Evolutionary conservation across 2,797 vertebrate genomes (phyloP), one percentile per base, ranked within the genome.

Genomic region (Eurystomus glaucurus): DNA sequence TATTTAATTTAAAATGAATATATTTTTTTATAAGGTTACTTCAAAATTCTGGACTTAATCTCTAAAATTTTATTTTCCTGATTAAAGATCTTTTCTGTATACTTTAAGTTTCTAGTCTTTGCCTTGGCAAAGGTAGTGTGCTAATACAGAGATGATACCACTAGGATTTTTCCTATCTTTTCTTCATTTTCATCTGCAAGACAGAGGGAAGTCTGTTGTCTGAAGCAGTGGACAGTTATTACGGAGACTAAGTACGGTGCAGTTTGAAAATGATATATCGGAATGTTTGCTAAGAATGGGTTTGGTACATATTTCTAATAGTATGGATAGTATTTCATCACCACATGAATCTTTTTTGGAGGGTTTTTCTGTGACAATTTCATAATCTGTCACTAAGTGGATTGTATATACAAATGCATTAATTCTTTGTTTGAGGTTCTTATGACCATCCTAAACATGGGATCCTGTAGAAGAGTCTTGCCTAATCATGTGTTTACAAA

Each of bases 401-500:
- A 29, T 85, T 94, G 62, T 55, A 92, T 92, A 88, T 69, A 96
- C 88, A 94, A 65, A 72, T 54, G 62, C 54, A 93, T 96, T 97
- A 96, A 96, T 95, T 96, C 91, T 88, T 97, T 97, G 94, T 97
- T 97, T 96, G 91, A 96, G 51, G 69, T 94, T 90, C 88, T 79
- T 64, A 84, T 76, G 89, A 96, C 50, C 54, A 85, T 60, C 54
- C 95, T 78, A 92, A 97, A 81, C 66, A 93, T 50, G 94, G 57
- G 58, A 90, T 86, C 57, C 66, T 62, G 74, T n/a, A 71, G 72
- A 90, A 90, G 80, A 83, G 51, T 94, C 43, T 88, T 79, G 51
- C 35, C 51, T 96, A 96, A 97, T 96, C 85, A 16, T 90, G n/a
- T 96, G 90, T 96, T 97, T 97, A 95, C 92, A 92, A 95, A 95